Percentiles rank a stretch among this genome's conserved stretches.
phyloP scores from a whole-genome alignment of 2,888 invertebrate genomes.

The Eilema griseolum region DNA sequence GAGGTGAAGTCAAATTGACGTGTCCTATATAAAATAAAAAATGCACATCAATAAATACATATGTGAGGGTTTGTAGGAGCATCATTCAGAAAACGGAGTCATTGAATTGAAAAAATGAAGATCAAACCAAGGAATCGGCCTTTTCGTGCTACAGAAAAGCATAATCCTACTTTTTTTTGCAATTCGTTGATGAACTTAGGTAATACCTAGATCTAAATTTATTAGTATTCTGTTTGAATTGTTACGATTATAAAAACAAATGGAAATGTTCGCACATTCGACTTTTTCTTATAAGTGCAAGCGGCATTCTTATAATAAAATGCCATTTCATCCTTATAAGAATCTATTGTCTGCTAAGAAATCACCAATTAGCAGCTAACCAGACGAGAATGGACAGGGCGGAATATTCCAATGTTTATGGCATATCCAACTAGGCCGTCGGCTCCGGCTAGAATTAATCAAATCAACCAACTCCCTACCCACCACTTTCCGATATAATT shows the following conservation, averaged over 20 bases:
- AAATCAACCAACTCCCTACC: slow-evolving; percentile 86
- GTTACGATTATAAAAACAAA: neutral
- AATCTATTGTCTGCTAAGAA: slow-evolving; percentile 57
- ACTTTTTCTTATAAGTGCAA: slow-evolving; percentile 10
- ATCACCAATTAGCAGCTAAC: slow-evolving; percentile 68
- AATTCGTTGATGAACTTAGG: neutral
- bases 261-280: neutral
- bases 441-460: slow-evolving; percentile 85
- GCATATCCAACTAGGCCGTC: slow-evolving; percentile 80
- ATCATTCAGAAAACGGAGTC: no score
- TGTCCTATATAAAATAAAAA: no score
- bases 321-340: slow-evolving; percentile 32
- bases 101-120: no score
- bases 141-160: neutral
- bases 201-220: neutral
- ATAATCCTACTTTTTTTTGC: neutral
- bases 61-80: no score
- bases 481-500: slow-evolving; percentile 87
- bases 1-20: no score
- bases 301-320: slow-evolving; percentile 15
- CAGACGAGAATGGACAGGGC: slow-evolving; percentile 65
- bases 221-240: neutral
- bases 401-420: slow-evolving; percentile 82
- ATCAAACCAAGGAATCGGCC: neutral
- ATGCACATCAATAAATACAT: no score